Percentiles rank a stretch among this genome's conserved stretches.
Conservation (phyloP, 2,797 vertebrate species). For the Sebastiscus albofasciatus region DNA sequence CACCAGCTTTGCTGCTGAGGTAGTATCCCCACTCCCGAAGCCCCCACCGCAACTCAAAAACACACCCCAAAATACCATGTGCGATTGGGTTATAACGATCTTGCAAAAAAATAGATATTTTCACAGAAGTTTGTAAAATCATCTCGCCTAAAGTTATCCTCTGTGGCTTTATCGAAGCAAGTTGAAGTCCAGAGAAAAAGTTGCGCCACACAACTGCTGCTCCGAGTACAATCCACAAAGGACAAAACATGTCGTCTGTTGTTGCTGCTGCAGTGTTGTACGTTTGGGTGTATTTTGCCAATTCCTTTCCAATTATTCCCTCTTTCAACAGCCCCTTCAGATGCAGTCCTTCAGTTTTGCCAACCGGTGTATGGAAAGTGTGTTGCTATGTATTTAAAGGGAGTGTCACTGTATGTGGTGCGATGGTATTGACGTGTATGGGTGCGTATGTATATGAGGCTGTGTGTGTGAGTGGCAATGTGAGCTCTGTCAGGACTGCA, state of each 20-base stretch:
- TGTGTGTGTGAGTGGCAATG: conserved; percentile 57
- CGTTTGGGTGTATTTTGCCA: conserved; percentile 60
- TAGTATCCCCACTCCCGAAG: conserved; percentile 85
- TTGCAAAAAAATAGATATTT: conserved; percentile 79
- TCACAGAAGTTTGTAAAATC: conserved; percentile 82
- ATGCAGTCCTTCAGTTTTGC: conserved; percentile 75
- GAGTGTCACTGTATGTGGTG: conserved; percentile 50
- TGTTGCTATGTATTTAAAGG: conserved; percentile 48
- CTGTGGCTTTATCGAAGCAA: conserved; percentile 78
- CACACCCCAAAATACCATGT: conserved; percentile 73
- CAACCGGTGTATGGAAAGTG: conserved; percentile 56
- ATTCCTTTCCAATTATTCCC: conserved; percentile 70
- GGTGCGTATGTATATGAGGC: not conserved
- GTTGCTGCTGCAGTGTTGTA: conserved; percentile 69
- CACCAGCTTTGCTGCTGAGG: conserved; percentile 89
- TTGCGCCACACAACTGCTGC: conserved; percentile 77
- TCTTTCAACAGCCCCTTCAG: conserved; percentile 73
- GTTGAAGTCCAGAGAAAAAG: conserved; percentile 80
- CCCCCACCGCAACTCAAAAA: conserved; percentile 86
- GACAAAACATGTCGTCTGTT: conserved; percentile 66
- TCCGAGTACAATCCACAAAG: conserved; percentile 77
- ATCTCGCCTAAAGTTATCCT: conserved; percentile 74
- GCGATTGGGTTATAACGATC: conserved; percentile 80
- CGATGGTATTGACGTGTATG: conserved; percentile 30
- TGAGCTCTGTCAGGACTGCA: conserved; percentile 79